Conservation (phyloP, 2,113 vertebrate species). For the Sigmodon hispidus region DNA sequence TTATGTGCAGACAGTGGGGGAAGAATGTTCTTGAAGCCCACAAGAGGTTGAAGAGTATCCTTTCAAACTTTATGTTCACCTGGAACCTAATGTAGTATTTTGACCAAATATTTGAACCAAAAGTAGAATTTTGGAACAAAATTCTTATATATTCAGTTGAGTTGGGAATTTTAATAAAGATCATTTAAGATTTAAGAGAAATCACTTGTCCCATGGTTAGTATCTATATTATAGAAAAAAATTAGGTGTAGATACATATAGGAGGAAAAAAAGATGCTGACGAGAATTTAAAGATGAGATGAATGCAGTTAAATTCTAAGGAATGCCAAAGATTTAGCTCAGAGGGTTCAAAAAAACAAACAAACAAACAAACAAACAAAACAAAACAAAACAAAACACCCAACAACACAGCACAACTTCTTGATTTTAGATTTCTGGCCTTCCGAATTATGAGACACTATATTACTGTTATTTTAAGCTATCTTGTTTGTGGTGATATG, state of each 20-base stretch:
- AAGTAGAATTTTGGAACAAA: not conserved
- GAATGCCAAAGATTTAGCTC: not conserved
- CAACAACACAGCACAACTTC: not conserved
- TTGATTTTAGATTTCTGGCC: not conserved
- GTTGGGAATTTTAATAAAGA: slow-evolving; percentile 30
- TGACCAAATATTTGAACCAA: too few species aligned
- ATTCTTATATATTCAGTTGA: not conserved
- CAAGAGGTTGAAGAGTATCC: not conserved
- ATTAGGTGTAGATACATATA: not conserved
- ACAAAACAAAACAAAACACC: not conserved
- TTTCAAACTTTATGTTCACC: not conserved
- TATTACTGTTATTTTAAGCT: not conserved
- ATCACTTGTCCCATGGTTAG: not conserved
- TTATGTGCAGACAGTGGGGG: not conserved
- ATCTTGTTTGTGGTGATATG: not conserved
- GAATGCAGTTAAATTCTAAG: not conserved
- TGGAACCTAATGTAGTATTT: not conserved
- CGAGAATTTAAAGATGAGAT: not conserved
- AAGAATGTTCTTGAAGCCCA: not conserved
- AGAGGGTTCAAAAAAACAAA: too few species aligned
- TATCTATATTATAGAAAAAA: not conserved
- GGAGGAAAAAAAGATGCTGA: not conserved
- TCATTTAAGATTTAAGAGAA: not conserved
- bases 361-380: too few species aligned
- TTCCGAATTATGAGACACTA: not conserved